Base-by-base conservation (phyloP, 2,888 invertebrate genomes). In the Aromia moschata region DNA sequence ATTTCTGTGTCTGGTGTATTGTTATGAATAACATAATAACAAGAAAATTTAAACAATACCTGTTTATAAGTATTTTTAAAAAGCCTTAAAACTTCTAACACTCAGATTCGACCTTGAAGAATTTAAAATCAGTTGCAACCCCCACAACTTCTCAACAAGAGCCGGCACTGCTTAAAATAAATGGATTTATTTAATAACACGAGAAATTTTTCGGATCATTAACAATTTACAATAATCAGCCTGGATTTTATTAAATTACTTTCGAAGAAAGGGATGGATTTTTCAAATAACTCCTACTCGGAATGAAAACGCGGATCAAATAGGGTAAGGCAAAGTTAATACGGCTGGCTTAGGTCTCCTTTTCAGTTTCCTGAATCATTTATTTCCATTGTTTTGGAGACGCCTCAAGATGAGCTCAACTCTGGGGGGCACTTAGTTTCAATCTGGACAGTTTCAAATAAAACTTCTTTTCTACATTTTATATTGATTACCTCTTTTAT, bases 381-480 rank as follows among this genome's bases (percentile, higher is more conserved):
- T 74, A 74, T 74, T 73, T 74, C 70, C 74, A 76, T 76, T 74
- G 73, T 74, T 68, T 67, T 59, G 65, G 65, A 69, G 72, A 69
- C 72, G 70, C 67, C 63, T 66, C 63, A 66, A 70, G 72, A 70
- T 71, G 70, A 70, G 68, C 57, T 67, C 62, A 68, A 67, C 73
- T 72, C 73, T 58, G 57, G 74, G 71, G 74, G 69, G 71, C 68
- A 74, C 73, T 76, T 75, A 74, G 73, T 77, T 75, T 76, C 74
- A 74, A 77, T 76, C 73, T 74, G 73, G 71, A 70, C 70, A 72
- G 67, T 67, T 71, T 67, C 71, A 66, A 72, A 72, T 71, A 68
- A 71, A 75, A 70, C 70, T 67, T 62, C 71, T 64, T 63, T 56
- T 14, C 38, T 33, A 66, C 63, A 65, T 69, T 70, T 69, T 70